Base-by-base conservation (phyloP, 2,113 vertebrate species). In the Pomatorhinus ruficollis region DNA sequence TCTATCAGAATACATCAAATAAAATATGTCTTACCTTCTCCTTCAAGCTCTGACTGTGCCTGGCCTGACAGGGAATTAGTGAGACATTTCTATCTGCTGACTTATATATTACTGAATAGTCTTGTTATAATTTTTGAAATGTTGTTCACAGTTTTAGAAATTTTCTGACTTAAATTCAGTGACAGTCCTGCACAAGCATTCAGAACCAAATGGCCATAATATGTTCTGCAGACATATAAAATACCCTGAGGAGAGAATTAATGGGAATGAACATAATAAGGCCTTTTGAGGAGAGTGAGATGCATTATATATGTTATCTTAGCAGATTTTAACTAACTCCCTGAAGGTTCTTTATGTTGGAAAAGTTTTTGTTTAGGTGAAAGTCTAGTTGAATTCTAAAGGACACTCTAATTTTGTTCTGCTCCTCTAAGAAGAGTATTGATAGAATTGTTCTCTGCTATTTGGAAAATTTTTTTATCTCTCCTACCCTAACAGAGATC, bases 181-280 rank as follows among this genome's bases (percentile, higher is more conserved):
- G 94, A 95, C 75, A 92, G 77, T n/a, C 7, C 63, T 97, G 93
- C 56, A 92, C 94, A 98, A 91, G 74, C 87, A 92, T 93, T 96
- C 87, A 91, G 87, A 94, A 93, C 70, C 89, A 97, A 98, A 97
- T 78, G 82, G 85, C 89, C 90, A 35, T 94, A 89, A 97, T 97
- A 89, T 92, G 95, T 98, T 98, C 92, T 97, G 87, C 96, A 97
- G 98, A 96, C 97, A 90, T 56, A 89, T 63, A 80, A 97, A 97
- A 97, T 94, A 92, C 96, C 97, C 97, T 8, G 28, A 97, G 97
- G 97, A 97, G 64, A 66, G 69, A 96, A 84, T 97, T 97, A 97
- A 98, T 96, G 94, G 94, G 86, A 96, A 92, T 79, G 96, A 97
- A 97, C 91, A 96, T 93, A 96, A 97, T 94, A 97, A 97, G 91